Evolutionary conservation across 64 coral and sea anemone genomes (phyloP).

Genomic region (Dendronephthya gigantea): DNA sequence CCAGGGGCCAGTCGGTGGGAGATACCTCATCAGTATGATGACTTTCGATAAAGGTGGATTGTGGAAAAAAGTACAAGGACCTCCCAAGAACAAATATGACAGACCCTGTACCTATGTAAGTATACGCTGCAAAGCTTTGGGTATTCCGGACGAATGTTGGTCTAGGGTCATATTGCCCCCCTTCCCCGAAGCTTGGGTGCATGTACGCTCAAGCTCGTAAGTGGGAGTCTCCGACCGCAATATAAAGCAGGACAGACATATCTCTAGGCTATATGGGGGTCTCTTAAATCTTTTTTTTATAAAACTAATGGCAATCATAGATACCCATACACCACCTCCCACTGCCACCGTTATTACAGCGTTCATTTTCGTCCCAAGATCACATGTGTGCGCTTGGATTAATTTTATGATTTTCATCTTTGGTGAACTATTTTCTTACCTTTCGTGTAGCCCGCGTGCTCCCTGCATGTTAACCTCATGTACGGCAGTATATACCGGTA

Average conservation of each 20-base stretch:
- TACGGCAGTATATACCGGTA: constrained; percentile 95
- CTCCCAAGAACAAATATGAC: constrained; percentile 38
- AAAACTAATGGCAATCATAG: no score
- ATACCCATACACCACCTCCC: no score
- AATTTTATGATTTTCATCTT: no score
- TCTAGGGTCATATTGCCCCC: neutral
- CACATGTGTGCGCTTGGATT: no score
- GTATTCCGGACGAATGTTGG: neutral
- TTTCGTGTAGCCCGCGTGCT: constrained; percentile 58
- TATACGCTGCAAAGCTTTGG: neutral
- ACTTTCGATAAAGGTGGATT: constrained; percentile 68
- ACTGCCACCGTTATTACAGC: no score
- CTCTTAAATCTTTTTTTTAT: no score
- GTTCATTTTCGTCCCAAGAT: no score
- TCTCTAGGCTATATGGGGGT: no score
- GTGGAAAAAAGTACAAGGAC: constrained; percentile 57
- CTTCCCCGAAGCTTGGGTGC: no score
- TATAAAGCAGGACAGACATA: no score
- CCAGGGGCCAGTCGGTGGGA: constrained; percentile 59
- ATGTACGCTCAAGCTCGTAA: no score
- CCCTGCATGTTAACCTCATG: constrained; percentile 73
- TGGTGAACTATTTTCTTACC: neutral
- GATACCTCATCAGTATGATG: constrained; percentile 55
- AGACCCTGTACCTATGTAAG: constrained; percentile 60
- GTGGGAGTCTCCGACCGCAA: no score